A percentile compares a stretch with the other conserved stretches of the same genome.
Evolutionary conservation across 2,113 vertebrate genomes (phyloP).

Genomic region (Oncorhynchus nerka): DNA sequence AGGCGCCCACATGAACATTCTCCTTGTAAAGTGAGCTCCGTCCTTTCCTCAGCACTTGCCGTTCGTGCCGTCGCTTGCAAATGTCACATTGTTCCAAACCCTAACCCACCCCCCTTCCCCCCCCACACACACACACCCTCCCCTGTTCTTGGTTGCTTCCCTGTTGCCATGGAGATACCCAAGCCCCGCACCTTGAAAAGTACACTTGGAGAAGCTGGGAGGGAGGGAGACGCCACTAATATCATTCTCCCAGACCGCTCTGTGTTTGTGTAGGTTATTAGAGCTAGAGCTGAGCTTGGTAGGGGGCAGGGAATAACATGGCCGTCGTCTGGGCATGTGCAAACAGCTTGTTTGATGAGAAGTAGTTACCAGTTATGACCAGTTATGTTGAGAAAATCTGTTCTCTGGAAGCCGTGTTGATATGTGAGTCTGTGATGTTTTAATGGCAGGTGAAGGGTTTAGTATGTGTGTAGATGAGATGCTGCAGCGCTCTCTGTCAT

Average conservation of each 20-base stretch:
- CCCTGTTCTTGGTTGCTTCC: slow-evolving; percentile 56
- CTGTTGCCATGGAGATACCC: slow-evolving; percentile 78
- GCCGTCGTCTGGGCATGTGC: slow-evolving; percentile 50
- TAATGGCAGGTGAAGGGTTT: background rate
- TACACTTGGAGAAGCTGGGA: slow-evolving; percentile 65
- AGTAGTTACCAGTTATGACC: slow-evolving; percentile 37
- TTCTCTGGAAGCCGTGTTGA: slow-evolving; percentile 25
- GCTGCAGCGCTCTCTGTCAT: background rate
- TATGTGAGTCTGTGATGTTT: background rate
- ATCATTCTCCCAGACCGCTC: slow-evolving; percentile 57
- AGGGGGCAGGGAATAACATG: slow-evolving; percentile 36
- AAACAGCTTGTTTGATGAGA: slow-evolving; percentile 65
- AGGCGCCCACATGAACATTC: background rate
- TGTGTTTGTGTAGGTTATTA: slow-evolving; percentile 7
- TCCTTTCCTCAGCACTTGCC: slow-evolving; percentile 24
- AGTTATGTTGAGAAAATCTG: slow-evolving; percentile 39
- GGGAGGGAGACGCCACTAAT: slow-evolving; percentile 63
- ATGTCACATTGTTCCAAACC: slow-evolving; percentile 54
- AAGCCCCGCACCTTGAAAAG: slow-evolving; percentile 79
- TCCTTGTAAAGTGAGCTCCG: slow-evolving; percentile 4
- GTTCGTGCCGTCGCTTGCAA: slow-evolving; percentile 25
- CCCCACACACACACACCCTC: slow-evolving; percentile 17
- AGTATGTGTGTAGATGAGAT: background rate
- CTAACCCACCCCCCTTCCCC: slow-evolving; percentile 15
- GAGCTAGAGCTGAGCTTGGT: slow-evolving; percentile 10